These are phyloP conservation scores for Polia nebulosa DNA, from an alignment of 2,888 invertebrate genomes.

Conservation along the genomic window DNA sequence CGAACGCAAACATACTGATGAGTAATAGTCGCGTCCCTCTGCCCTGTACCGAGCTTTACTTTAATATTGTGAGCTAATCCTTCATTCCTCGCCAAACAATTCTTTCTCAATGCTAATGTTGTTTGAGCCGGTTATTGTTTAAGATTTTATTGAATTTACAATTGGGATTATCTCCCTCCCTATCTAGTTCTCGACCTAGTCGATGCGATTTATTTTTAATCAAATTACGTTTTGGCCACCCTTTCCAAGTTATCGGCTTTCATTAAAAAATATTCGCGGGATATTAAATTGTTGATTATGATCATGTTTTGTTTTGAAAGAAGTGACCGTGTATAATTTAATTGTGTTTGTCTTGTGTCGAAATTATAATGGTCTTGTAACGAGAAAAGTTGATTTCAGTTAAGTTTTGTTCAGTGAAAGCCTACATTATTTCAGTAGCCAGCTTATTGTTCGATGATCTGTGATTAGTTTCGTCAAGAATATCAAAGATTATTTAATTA, in stretches of 20 bases:
- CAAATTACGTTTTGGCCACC: conserved; percentile 70
- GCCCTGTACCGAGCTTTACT: not conserved
- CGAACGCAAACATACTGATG: not conserved
- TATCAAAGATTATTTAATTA: conserved; percentile 80
- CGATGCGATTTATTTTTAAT: conserved; percentile 75
- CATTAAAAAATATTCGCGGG: conserved; percentile 28
- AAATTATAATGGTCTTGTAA: not conserved
- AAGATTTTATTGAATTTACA: conserved; percentile 81
- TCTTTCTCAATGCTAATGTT: conserved; percentile 74
- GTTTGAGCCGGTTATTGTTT: conserved; percentile 81
- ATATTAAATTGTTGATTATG: conserved; percentile 33
- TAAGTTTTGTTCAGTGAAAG: not conserved
- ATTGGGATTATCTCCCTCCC: conserved; percentile 76
- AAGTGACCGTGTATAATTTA: not conserved
- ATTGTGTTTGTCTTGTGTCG: not conserved
- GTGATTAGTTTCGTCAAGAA: conserved; percentile 67
- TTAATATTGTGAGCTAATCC: not conserved
- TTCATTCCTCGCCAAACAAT: conserved; percentile 16
- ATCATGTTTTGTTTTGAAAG: conserved; percentile 23
- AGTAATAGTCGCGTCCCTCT: not conserved
- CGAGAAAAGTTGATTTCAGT: not conserved
- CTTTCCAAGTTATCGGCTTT: conserved; percentile 62
- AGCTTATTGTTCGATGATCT: conserved; percentile 46
- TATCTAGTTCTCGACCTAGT: conserved; percentile 33
- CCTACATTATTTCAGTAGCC: not conserved